phyloP scores from a whole-genome alignment of 2,888 invertebrate genomes.

The Gandaritis pyraliata region DNA sequence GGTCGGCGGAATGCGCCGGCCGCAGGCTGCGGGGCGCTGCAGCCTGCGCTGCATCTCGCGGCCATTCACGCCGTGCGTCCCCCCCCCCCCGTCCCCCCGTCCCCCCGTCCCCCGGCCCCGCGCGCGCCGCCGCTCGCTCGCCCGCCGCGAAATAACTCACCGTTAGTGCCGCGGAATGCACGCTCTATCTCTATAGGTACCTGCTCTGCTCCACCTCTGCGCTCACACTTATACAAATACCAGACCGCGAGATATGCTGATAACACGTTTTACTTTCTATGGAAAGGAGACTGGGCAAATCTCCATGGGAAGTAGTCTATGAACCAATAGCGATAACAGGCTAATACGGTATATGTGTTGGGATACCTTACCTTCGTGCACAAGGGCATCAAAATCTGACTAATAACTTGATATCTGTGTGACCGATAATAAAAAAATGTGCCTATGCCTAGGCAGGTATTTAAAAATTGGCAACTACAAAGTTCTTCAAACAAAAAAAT shows the following conservation, averaged over 20 bases:
- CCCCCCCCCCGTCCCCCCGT: conserved; percentile 21
- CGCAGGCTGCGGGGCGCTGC: conserved; percentile 65
- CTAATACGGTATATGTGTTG: no score
- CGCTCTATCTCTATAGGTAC: conserved; percentile 72
- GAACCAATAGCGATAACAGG: no score
- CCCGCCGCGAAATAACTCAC: conserved; percentile 80
- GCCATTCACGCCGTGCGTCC: conserved; percentile 73
- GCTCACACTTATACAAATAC: conserved; percentile 31
- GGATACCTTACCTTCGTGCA: no score
- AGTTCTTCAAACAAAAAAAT: no score
- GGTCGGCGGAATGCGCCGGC: conserved; percentile 64
- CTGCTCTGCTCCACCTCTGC: conserved; percentile 46
- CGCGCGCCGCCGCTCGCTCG: conserved; percentile 45
- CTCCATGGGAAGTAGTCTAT: no score
- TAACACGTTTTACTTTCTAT: conserved; percentile 39
- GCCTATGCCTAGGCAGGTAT: no score
- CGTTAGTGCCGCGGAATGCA: conserved; percentile 80
- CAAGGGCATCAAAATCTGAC: no score
- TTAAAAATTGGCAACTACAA: no score
- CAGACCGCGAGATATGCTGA: conserved; percentile 36
- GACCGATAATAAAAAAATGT: no score
- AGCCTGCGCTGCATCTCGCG: conserved; percentile 77
- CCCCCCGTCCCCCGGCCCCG: conserved; percentile 18
- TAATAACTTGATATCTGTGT: no score
- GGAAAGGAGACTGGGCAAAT: conserved; percentile 15